Base-by-base conservation (phyloP, 2,797 vertebrate species). In the Triplophysa bombifrons region DNA sequence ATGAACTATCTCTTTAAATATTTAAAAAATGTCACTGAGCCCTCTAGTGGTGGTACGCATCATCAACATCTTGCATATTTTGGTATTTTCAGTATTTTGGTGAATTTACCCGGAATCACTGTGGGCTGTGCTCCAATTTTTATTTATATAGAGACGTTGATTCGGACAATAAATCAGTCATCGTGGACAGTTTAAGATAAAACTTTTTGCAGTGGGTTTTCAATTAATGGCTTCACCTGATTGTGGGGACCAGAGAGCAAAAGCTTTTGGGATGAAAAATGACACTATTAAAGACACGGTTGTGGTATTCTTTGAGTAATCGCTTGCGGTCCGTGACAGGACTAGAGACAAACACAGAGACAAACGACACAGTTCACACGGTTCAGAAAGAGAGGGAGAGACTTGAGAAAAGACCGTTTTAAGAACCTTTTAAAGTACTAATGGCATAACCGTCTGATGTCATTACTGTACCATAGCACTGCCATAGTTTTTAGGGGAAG, bases 221-320 rank as follows among this genome's bases (percentile, higher is more conserved):
- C 86, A 88, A 87, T 88, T 48, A 89, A 90, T 69, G 77, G 77
- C 71, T 58, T 63, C 55, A 72, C 66, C 85, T 85, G 79, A 85
- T 66, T 83, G 82, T 84, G 66, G 66, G 84, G 83, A 80, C 77
- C 80, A 80, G 83, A 74, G 71, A 73, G 81, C 63, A 60, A 61
- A 84, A 61, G 51, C 78, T 76, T 74, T 27, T 48, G 81, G 81
- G 82, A 91, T 90, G 90, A 93, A 89, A 87, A 92, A 93, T 88
- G 84, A 90, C 83, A 88, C 88, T 90, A 93, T 92, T 91, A 91
- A 89, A 89, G 68, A 66, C 87, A 68, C 82, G 85, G 90, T 87
- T 83, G 87, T 90, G 86, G 86, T 86, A 90, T 87, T 88, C 88
- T 81, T 88, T 93, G 88, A 91, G 87, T 88, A 91, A 93, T 90